Conservation (phyloP, 2,113 vertebrate species). For the Phocoena phocoena region DNA sequence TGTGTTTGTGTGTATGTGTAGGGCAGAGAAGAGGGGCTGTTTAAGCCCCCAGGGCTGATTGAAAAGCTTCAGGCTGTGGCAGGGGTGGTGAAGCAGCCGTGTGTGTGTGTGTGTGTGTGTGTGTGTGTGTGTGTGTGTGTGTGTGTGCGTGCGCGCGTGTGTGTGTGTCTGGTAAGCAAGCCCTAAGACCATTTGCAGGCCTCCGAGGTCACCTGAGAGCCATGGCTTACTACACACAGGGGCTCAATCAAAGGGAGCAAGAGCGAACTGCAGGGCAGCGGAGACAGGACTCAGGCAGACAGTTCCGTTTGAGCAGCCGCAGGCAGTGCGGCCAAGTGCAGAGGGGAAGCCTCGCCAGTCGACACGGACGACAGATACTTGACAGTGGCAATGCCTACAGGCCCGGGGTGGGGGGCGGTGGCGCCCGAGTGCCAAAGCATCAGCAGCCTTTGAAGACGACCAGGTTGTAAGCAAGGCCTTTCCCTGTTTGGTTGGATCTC, state of each 20-base stretch:
- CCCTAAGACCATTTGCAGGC: background rate
- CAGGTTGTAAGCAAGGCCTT: background rate
- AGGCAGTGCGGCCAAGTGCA: background rate
- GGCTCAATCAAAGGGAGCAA: background rate
- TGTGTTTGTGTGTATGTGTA: no score
- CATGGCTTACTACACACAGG: background rate
- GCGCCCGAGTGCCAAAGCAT: rapidly evolving
- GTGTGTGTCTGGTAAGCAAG: background rate
- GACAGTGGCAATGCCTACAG: background rate
- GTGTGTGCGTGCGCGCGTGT: no score
- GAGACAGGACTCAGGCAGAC: background rate
- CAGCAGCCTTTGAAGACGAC: background rate
- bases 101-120: no score
- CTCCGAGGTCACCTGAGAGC: background rate
- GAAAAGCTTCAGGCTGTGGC: background rate
- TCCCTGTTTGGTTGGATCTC: background rate
- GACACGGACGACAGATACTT: slow-evolving; percentile 43
- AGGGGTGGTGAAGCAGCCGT: background rate
- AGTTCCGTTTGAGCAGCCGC: background rate
- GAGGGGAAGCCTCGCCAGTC: background rate
- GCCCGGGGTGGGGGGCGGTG: background rate
- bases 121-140: no score
- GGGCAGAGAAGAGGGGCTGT: background rate
- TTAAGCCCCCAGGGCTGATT: background rate
- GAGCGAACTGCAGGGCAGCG: background rate